Conservation (phyloP, 2,113 vertebrate genomes). For the Laticauda colubrina region DNA sequence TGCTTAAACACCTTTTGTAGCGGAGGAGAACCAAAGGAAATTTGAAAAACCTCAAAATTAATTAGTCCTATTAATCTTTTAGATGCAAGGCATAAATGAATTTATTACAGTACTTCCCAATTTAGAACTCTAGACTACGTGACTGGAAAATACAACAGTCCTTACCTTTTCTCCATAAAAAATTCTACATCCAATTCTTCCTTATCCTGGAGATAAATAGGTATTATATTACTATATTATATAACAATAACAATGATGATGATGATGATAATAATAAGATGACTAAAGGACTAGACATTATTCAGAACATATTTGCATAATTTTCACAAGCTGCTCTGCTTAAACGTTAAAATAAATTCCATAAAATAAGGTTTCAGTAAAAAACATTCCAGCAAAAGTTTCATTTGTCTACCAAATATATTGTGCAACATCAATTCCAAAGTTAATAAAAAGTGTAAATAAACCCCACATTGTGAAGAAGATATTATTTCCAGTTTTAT, state of each 20-base stretch:
- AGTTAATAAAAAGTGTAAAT: constrained; percentile 1
- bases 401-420: background rate
- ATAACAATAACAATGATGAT: too few species aligned
- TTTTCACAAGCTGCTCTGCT: background rate
- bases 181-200: constrained; percentile 76
- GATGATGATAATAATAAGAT: background rate
- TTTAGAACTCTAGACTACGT: background rate
- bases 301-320: background rate
- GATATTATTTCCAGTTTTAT: background rate
- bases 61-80: background rate
- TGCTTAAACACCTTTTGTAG: background rate
- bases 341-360: background rate
- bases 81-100: background rate
- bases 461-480: background rate
- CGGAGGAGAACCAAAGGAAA: background rate
- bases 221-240: constrained; percentile 3
- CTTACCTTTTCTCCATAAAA: constrained; percentile 74
- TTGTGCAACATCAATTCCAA: background rate
- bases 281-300: background rate
- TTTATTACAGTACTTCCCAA: background rate
- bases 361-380: background rate
- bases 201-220: constrained; percentile 53
- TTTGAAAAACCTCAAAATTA: background rate
- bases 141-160: background rate
- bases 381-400: background rate